A percentile compares a stretch with the other conserved stretches of the same genome.
phyloP scores from a whole-genome alignment of 2,797 vertebrate genomes.

The Sternotherus odoratus region DNA sequence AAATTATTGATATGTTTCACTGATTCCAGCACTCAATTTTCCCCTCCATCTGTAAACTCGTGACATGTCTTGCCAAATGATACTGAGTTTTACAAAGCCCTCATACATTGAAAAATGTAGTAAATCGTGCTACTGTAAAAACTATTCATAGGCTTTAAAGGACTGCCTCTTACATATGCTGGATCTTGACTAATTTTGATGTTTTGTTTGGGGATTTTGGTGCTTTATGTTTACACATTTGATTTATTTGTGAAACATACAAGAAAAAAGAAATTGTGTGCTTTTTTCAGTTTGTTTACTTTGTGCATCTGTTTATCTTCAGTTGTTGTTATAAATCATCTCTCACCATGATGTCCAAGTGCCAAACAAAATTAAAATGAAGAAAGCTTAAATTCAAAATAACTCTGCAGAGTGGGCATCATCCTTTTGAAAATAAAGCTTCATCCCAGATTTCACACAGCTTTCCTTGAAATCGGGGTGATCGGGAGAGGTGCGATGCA shows the following conservation, averaged over 20 bases:
- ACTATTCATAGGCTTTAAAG: slow-evolving; percentile 4
- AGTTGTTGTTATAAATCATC: not conserved
- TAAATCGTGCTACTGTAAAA: not conserved
- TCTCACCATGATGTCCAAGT: not conserved
- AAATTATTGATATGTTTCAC: not conserved
- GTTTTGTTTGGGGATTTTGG: not conserved
- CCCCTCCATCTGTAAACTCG: not conserved
- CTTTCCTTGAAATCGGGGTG: fast-evolving
- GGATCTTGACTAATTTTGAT: not conserved
- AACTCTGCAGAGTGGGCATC: fast-evolving
- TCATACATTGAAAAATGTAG: not conserved
- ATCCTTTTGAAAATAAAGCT: fast-evolving
- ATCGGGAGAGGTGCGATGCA: not conserved
- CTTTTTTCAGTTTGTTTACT: not conserved
- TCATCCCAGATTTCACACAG: not conserved
- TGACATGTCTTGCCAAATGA: not conserved
- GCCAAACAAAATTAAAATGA: not conserved
- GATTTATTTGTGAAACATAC: not conserved
- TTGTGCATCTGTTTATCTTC: not conserved
- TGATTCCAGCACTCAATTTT: not conserved
- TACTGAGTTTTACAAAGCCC: not conserved
- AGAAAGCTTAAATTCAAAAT: not conserved
- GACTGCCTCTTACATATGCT: not conserved
- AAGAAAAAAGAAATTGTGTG: not conserved
- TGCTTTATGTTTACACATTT: not conserved